Evolutionary conservation across 2,113 vertebrate species (phyloP), one percentile per base, ranked within the genome.

Genomic region (Tetrax tetrax): DNA sequence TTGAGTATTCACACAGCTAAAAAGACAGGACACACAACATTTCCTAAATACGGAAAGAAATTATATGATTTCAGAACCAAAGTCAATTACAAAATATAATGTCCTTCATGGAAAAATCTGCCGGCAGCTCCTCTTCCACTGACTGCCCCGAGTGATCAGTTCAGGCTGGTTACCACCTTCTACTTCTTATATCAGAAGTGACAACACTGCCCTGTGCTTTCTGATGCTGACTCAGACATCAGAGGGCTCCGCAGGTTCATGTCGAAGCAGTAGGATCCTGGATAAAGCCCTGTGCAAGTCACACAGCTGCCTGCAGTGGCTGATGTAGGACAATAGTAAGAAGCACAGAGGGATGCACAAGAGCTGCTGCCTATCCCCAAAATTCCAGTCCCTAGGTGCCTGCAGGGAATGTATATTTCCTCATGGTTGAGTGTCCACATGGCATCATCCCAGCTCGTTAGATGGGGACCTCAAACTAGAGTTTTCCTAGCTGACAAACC

Each of bases 161-260:
- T 82, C 22, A 18, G 28, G 35, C 35, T 69, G 31, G 16, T 41
- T 25, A 7, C 11, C 50, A 60, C 12, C 29, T 80, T 70, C 37
- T 12, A 57, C 13, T 22, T 45, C 31, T 54, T 18, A 0, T 9
- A 29, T 12, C 48, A 48, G 53, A 33, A 20, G 25, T 1, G 22
- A 8, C 10, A 63, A 15, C 4, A 0, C 65, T 24, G 18, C 5
- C 4, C 7, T 1, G 1, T 9, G 24, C 4, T 43, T 77, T 76
- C 57, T 61, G 63, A 38, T 35, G 22, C 33, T 28, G 7, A 0
- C 22, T 41, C 12, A 18, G 29, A 13, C 7, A 5, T 19, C 47
- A 27, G 68, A 57, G 38, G 35, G 14, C 18, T 45, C 51, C 24
- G 5, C 6, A 41, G 12, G 15, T 16, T 82, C 64, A 18, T 3